Percentiles rank a stretch among this genome's conserved stretches.
These are phyloP conservation scores for Anabacerthia variegaticeps DNA, from an alignment of 2,797 vertebrate species.

Conservation along the genomic window DNA sequence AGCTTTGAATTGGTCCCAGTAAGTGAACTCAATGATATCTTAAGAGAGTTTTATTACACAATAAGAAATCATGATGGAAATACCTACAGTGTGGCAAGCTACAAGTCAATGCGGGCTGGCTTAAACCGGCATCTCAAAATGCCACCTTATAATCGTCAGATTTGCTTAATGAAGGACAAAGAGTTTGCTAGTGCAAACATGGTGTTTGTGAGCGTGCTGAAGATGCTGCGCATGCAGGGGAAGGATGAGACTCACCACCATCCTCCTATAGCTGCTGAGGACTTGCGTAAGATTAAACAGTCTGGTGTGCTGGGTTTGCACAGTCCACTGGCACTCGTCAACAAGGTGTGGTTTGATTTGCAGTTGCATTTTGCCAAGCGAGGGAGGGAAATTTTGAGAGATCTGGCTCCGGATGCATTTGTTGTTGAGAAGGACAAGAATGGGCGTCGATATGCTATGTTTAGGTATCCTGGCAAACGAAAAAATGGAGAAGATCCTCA, in stretches of 20 bases:
- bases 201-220: conserved; percentile 65
- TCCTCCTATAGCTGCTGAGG: conserved; percentile 65
- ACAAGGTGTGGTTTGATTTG: conserved; percentile 74
- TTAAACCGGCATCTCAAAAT: conserved; percentile 71
- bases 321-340: conserved; percentile 60
- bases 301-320: conserved; percentile 71
- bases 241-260: conserved; percentile 72
- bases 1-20: conserved; percentile 69
- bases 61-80: conserved; percentile 66
- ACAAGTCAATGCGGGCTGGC: conserved; percentile 71
- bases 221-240: conserved; percentile 67
- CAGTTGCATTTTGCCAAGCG: conserved; percentile 71
- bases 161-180: conserved; percentile 72
- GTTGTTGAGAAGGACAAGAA: conserved; percentile 68
- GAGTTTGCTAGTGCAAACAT: conserved; percentile 68
- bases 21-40: conserved; percentile 68
- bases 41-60: conserved; percentile 63
- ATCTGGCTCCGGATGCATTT: conserved; percentile 71
- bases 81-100: conserved; percentile 69
- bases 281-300: conserved; percentile 64
- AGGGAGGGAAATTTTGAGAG: conserved; percentile 71
- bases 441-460: conserved; percentile 55
- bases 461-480: conserved; percentile 64
- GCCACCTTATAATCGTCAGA: conserved; percentile 65
- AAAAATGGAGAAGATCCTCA: conserved; percentile 59